Conservation (phyloP, 1,140 invertebrate genomes). For the Steinernema khuongi region DNA sequence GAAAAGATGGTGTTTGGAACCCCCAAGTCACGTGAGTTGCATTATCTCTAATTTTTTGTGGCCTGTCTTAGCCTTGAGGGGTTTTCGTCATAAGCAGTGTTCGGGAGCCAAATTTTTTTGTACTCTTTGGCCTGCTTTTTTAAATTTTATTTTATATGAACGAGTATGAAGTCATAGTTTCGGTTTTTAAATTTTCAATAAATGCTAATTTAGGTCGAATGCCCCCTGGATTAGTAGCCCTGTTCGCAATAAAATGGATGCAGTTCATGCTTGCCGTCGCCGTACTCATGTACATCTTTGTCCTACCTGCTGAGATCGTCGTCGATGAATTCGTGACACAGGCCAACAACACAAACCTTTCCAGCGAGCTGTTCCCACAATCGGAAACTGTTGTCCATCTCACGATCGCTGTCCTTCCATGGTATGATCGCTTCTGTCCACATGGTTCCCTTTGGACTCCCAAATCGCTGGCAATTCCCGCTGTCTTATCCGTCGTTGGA, state of each 20-base stretch:
- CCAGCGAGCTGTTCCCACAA: background rate
- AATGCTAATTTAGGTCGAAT: background rate
- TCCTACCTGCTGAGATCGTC: background rate
- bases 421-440: background rate
- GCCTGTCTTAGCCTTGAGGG: no score
- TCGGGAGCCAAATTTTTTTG: no score
- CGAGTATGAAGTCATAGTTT: background rate
- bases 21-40: background rate
- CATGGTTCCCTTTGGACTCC: background rate
- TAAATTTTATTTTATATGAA: no score
- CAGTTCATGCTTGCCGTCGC: background rate
- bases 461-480: background rate
- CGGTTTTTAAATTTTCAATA: background rate
- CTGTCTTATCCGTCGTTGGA: background rate
- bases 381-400: background rate
- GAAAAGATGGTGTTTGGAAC: background rate
- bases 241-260: background rate
- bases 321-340: background rate
- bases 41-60: background rate
- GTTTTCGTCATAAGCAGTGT: no score
- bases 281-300: background rate
- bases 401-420: background rate
- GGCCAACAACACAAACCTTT: background rate
- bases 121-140: no score
- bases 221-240: background rate